Evolutionary conservation across 2,888 invertebrate species (phyloP), one percentile per base, ranked within the genome.

Genomic region (Caenorhabditis imperialis): DNA sequence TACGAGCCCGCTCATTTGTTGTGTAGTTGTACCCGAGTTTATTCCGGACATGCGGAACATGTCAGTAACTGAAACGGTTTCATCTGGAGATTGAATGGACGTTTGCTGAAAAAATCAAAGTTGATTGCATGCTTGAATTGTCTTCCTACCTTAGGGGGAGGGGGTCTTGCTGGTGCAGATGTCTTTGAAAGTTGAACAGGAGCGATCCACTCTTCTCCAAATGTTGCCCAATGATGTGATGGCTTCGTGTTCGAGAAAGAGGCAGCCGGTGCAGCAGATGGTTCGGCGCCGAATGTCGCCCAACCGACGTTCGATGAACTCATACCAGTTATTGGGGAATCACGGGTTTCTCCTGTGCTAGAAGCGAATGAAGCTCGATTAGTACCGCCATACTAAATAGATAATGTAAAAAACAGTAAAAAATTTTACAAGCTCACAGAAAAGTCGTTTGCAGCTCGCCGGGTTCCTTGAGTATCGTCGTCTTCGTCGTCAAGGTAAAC

Each of bases 401-500:
- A n/a, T n/a, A n/a, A 16, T 7, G 16, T 16, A 30, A 30, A 30
- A 30, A 30, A 30, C 30, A 30, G 10, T 6, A 42, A 55, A 60
- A 37, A 45, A 14, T 30, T 5, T 10, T 16, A 30, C 10, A 22
- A 3, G 18, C 20, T 18, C 12, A 58, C 69, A 45, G 58, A 51
- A 23, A 51, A 30, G 12, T 61, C 60, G n/a, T 27, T 53, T 1
- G 16, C 42, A 5, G n/a, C 33, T 16, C 10, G 10, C 27, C 23
- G 25, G 8, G 20, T 20, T 20, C 25, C 54, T 8, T 42, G 48
- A 42, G 55, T 60, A 23, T 81, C 82, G 22, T 81, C 79, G 37
- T 80, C 84, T 18, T 83, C 81, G 20, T 83, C 83, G 55, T 86
- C 83, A 12, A 84, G 60, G 57, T 86, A 85, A 14, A 85, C 69